These are phyloP conservation scores for Kradibia gibbosae DNA, from an alignment of 1,140 invertebrate species.

Conservation along the genomic window DNA sequence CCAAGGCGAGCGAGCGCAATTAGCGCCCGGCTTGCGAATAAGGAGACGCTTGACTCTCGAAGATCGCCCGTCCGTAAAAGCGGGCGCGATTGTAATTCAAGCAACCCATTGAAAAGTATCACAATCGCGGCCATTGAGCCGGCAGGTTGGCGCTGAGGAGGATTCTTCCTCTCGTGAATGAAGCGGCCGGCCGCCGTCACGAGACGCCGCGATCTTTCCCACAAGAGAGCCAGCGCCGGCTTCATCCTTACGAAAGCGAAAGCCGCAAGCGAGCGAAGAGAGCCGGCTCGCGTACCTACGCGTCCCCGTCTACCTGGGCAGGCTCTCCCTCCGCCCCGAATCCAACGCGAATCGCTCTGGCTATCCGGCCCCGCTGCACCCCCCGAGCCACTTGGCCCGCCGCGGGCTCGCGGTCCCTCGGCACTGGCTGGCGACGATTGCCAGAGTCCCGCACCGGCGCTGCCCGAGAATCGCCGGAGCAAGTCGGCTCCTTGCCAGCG, in stretches of 20 bases:
- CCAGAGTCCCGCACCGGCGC: background rate
- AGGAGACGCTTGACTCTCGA: background rate
- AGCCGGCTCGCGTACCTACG: background rate
- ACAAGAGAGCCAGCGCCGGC: slow-evolving; percentile 16
- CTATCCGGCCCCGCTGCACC: no score
- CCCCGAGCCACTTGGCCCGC: no score
- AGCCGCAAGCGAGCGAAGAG: background rate
- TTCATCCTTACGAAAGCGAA: slow-evolving; percentile 40
- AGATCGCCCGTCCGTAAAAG: background rate
- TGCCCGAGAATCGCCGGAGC: background rate
- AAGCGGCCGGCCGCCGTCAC: background rate
- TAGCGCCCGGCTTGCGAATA: background rate
- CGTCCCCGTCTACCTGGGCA: background rate
- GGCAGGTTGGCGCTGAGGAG: background rate
- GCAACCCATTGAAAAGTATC: slow-evolving; percentile 48
- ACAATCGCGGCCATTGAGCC: slow-evolving; percentile 32
- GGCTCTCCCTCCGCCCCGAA: background rate
- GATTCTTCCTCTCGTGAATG: slow-evolving; percentile 2
- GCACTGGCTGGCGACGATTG: no score
- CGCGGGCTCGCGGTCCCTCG: no score
- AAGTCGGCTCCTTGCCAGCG: background rate
- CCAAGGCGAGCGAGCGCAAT: background rate
- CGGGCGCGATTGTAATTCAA: slow-evolving; percentile 34
- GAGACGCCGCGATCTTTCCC: slow-evolving; percentile 35
- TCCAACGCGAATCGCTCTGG: no score